phyloP scores from a whole-genome alignment of 2,113 vertebrate genomes.

The Urocitellus parryii region DNA sequence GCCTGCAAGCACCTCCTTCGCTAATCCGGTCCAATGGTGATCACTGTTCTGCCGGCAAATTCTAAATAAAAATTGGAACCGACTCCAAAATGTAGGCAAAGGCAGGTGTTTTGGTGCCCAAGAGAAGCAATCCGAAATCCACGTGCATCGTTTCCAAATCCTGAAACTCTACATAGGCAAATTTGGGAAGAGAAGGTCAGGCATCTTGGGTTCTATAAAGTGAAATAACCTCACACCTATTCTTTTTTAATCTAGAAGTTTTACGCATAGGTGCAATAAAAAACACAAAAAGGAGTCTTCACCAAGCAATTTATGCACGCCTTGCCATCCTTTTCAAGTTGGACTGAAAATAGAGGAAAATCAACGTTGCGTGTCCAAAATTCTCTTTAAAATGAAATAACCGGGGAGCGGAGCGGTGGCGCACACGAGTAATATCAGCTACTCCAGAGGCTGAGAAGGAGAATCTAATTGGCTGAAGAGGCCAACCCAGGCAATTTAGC shows the following conservation, averaged over 20 bases:
- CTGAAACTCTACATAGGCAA: not conserved
- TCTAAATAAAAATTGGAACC: not conserved
- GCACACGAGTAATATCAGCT: too few relatives aligned
- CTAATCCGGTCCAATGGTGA: rapidly evolving
- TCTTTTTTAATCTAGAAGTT: not conserved
- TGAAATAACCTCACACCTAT: not conserved
- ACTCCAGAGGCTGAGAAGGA: too few relatives aligned
- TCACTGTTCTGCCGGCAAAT: not conserved
- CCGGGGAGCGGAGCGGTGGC: too few relatives aligned
- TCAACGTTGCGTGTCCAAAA: not conserved
- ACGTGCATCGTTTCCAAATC: slow-evolving; percentile 14
- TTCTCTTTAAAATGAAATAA: slow-evolving; percentile 16
- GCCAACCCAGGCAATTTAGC: too few relatives aligned
- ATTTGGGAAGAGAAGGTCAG: not conserved
- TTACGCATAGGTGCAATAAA: not conserved
- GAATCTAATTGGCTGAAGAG: too few relatives aligned
- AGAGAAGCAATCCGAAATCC: not conserved
- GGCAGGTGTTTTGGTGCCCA: not conserved
- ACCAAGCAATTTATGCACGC: not conserved
- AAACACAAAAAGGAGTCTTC: not conserved
- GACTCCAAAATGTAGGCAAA: not conserved
- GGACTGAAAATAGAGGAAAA: slow-evolving; percentile 8
- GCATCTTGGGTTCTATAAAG: not conserved
- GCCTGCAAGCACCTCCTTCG: rapidly evolving
- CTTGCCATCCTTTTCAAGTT: slow-evolving; percentile 19